Evolutionary conservation across 2,888 invertebrate species (phyloP), one percentile per base, ranked within the genome.

Genomic region (Metalampra italica): DNA sequence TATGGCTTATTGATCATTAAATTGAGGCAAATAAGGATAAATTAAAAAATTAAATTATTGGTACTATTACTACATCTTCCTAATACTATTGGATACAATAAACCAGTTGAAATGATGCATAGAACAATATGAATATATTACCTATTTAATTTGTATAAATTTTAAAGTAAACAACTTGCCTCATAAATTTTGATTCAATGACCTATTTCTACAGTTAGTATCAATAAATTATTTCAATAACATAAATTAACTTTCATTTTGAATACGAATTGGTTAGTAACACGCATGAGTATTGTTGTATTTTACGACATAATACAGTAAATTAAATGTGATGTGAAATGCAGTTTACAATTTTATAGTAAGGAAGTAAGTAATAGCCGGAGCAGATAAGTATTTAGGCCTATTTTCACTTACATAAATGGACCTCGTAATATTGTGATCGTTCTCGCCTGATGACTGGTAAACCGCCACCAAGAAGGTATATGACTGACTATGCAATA

Each of bases 1-100:
- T 86, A 85, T 85, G 87, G 85, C 85, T 78, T 75, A 61, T 62
- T 65, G 56, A 80, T 78, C 76, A 78, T 74, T 64, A 22, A 22
- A 59, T 62, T 36, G 36, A 65, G 63, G 67, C 73, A 62, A 64
- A 62, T 63, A 60, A 55, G 60, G 64, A 61, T 66, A 59, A 43
- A 39, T 37, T 51, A 49, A 14, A 38, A 49, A 46, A 49, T 44
- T 47, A 51, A 47, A 50, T 41, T 37, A 38, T 43, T 36, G 43
- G 44, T 38, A 52, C 40, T 44, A 45, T 47, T 50, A 50, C 43
- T 46, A 49, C 37, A 15, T 45, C 13, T n/a, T 34, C 9, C 13
- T 37, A 34, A 44, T 45, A 36, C 40, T 40, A 44, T 15, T 38
- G 47, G 51, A 53, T 40, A 54, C 44, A 49, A 50, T 47, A 41